Evolutionary conservation across 1,140 invertebrate species (phyloP).

Genomic region (Dendrolimus kikuchii): DNA sequence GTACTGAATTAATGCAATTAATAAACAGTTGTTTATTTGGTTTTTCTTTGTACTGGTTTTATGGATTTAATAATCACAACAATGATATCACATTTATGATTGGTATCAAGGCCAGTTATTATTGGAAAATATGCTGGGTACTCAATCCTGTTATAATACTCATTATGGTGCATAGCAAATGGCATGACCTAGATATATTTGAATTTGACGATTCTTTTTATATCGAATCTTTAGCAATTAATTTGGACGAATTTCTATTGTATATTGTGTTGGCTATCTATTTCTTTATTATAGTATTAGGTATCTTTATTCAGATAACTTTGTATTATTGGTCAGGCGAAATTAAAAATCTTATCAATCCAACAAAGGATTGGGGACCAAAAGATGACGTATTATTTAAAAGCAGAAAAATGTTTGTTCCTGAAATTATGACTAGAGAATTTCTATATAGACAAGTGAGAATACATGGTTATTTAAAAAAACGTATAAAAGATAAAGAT

Average conservation of each 20-base stretch:
- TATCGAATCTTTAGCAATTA: slow-evolving; percentile 20
- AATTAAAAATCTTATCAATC: slow-evolving; percentile 23
- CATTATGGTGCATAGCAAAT: slow-evolving; percentile 28
- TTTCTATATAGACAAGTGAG: slow-evolving; percentile 59
- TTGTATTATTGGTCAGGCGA: slow-evolving; percentile 18
- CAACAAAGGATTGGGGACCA: slow-evolving; percentile 43
- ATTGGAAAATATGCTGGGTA: slow-evolving; percentile 51
- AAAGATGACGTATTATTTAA: slow-evolving; percentile 38
- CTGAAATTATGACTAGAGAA: slow-evolving; percentile 62
- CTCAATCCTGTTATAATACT: slow-evolving; percentile 36
- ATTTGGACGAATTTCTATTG: slow-evolving; percentile 26
- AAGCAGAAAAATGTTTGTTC: slow-evolving; percentile 60
- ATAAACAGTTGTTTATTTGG: slow-evolving; percentile 42
- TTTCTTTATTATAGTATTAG: slow-evolving; percentile 28
- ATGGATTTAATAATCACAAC: slow-evolving; percentile 47
- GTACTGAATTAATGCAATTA: slow-evolving; percentile 43
- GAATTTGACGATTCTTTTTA: slow-evolving; percentile 25
- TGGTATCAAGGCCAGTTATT: slow-evolving; percentile 49
- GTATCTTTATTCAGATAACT: slow-evolving; percentile 28
- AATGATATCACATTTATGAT: slow-evolving; percentile 62
- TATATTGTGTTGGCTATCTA: slow-evolving; percentile 35
- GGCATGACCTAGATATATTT: slow-evolving; percentile 12
- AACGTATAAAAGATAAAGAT: slow-evolving; percentile 12
- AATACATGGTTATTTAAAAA: slow-evolving; percentile 37
- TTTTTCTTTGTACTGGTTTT: slow-evolving; percentile 49